Evolutionary conservation across 23 tunicate species (phyloP), one percentile per base, ranked within the genome.

Genomic region (Halocynthia aurantium): DNA sequence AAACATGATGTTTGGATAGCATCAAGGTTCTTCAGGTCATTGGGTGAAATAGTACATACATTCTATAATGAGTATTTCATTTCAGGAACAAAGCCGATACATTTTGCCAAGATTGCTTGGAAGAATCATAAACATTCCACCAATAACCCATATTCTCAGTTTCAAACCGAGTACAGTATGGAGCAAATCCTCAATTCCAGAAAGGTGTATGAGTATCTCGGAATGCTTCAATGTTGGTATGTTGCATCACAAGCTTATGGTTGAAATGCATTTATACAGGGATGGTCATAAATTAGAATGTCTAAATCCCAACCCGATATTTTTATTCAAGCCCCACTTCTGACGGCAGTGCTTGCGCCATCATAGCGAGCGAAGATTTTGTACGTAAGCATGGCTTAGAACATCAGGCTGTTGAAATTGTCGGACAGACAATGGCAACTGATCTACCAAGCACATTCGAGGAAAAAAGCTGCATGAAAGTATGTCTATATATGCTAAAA

Each of bases 141-240:
- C 52, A 95, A 89, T 78, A 95, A 95, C 55, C 99, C 99, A 20
- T 95, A 95, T 81, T 95, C 99, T 5, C 99, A 95, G 62, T 95
- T 95, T 62, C 99, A 88, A 82, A 85, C 80, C 57, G 96, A 95
- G 78, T 91, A 85, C 67, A 70, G 91, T 15, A 51, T 91, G 22
- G 97, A 91, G 52, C 83, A 91, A 71, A 86, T 91, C 15, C 52
- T 91, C 52, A 91, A 91, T 63, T 89, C 92, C 53, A 76, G 85
- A 21, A 84, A 76, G 11, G 82, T 91, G 57, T 91, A 91, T 57
- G 87, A 91, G 62, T 91, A 85, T 72, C 79, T 91, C 17, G 83
- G 92, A n/a, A 57, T 91, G 66, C 83, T 91, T 57, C 97, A 91
- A 63, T 91, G 97, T 84, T 91, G 97, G 97, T 91, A 31, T 62